Base-by-base conservation (phyloP, 2,797 vertebrate genomes). In the Myripristis jacobus region DNA sequence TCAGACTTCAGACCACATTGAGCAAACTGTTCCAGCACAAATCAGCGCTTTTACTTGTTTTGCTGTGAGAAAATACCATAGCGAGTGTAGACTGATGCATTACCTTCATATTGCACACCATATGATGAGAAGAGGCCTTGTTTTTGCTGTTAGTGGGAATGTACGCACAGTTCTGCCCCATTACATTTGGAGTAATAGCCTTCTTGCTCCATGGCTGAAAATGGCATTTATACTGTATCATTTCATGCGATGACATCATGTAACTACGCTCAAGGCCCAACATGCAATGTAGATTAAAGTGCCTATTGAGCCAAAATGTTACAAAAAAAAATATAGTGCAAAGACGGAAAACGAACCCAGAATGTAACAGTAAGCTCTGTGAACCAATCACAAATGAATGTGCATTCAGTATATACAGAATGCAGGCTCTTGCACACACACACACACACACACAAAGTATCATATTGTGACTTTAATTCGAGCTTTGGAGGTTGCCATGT, bases 231-330 rank as follows among this genome's bases (percentile, higher is more conserved):
- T 68, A 46, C 73, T 71, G 66, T 71, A 75, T 61, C 13, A 56
- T 75, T 79, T 84, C 68, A 38, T 74, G 66, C 65, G 31, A 79
- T 90, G 82, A 88, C 87, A 69, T 92, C 87, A 86, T 82, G 56
- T 66, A 70, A 66, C 51, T 79, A 24, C 43, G 80, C 70, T 57
- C 68, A 25, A 59, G 70, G n/a, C 57, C 48, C 3, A 4, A 60
- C 61, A 72, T 81, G 71, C 60, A 70, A 43, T 60, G 57, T 75
- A 34, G 62, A 80, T 66, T 50, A 22, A 76, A 48, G 15, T 36
- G 58, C 52, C 54, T 21, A 71, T 62, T 27, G 58, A 72, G 72
- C 63, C 70, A 65, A 58, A 75, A 57, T 72, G 29, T 57, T 51
- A 25, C 22, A 70, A 78, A 67, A 58, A 43, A 54, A 41, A 64